Base-by-base conservation (phyloP, 2,797 vertebrate genomes). In the Prionace glauca region DNA sequence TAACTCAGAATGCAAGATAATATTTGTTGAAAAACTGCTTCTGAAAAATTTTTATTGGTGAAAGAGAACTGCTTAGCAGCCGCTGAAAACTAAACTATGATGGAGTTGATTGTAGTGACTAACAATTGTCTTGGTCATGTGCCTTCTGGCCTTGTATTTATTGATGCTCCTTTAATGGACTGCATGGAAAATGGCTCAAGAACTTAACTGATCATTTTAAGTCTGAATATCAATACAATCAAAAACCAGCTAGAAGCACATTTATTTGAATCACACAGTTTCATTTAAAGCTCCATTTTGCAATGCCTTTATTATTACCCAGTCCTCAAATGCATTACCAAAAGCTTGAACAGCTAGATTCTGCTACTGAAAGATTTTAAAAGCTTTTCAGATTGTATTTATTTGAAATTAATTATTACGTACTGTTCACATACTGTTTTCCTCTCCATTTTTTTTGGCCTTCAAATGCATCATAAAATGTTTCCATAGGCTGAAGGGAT, bases 351-450 rank as follows among this genome's bases (percentile, higher is more conserved):
- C 65, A 94, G 65, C 65, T 16, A 41, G 36, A 36, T 72, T 72
- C 65, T 94, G 18, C 69, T n/a, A 26, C 22, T 16, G 65, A 94
- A 94, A 22, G 67, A 45, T 71, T 94, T 72, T 94, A 45, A 72
- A 94, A 72, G 20, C 29, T 18, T 67, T 92, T 67, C 18, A 67
- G 3, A 92, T 18, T 18, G 7, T 92, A 67, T 22, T 67, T 36
- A 65, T 92, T 62, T 67, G 90, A 92, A 65, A 94, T 94, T 41
- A 71, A 94, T 41, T 10, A 41, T 71, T 94, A 71, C 67, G 71
- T 71, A 45, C 29, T 71, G 36, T 94, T 72, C 65, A 36, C 84
- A 50, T 56, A n/a, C 1, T 90, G 22, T 92, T 93, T 56, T 16
- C 91, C 16, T 92, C 36, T 71, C 91, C 65, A 41, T 92, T 92